These are phyloP conservation scores for Eutolmus rufibarbis DNA, from an alignment of 2,888 invertebrate species.

Conservation along the genomic window DNA sequence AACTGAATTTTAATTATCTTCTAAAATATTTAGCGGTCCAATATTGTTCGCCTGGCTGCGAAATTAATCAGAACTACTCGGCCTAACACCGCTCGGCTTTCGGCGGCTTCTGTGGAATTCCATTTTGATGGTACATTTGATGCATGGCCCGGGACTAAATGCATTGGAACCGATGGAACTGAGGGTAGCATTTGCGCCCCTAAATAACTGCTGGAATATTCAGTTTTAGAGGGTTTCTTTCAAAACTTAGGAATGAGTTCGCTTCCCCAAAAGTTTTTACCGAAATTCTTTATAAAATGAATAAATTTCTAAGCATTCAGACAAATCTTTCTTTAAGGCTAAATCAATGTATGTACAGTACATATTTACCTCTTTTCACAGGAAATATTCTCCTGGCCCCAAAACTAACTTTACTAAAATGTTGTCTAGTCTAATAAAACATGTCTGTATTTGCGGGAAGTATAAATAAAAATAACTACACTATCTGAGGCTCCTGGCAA, in stretches of 20 bases:
- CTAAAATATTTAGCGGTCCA: constrained; percentile 37
- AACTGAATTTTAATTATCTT: constrained; percentile 41
- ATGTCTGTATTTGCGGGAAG: too few relatives aligned
- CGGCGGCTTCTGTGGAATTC: neutral
- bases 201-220: neutral
- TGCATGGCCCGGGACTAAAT: neutral
- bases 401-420: too few relatives aligned
- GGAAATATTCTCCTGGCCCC: too few relatives aligned
- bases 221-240: neutral
- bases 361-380: too few relatives aligned
- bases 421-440: too few relatives aligned
- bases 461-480: too few relatives aligned
- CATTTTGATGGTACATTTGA: neutral
- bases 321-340: too few relatives aligned
- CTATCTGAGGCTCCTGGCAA: too few relatives aligned
- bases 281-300: too few relatives aligned
- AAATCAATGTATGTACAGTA: too few relatives aligned
- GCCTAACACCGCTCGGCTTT: neutral
- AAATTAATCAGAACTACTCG: constrained; percentile 7
- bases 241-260: neutral
- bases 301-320: too few relatives aligned
- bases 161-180: neutral
- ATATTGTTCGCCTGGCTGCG: constrained; percentile 6
- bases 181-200: neutral
- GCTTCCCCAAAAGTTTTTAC: too few relatives aligned